Conservation (phyloP, 1,140 invertebrate genomes). For the Druon quercuslanigerum region DNA sequence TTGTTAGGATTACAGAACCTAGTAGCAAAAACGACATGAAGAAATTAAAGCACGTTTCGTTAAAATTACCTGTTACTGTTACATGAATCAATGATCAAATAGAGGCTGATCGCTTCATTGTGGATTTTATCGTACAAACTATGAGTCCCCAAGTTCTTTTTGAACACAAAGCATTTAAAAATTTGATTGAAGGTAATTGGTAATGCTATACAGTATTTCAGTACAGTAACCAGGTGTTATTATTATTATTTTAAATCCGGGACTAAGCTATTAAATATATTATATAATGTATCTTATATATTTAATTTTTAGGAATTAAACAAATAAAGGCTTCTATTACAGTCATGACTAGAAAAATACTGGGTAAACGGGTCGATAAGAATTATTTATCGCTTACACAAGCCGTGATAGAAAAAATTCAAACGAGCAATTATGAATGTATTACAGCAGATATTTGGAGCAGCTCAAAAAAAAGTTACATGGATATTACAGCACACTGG, state of each 20-base stretch:
- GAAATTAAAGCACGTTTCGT: not conserved
- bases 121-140: no score
- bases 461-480: not conserved
- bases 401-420: not conserved
- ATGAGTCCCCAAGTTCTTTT: no score
- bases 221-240: no score
- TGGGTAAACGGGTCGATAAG: not conserved
- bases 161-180: no score
- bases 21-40: not conserved
- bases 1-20: not conserved
- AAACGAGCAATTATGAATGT: not conserved
- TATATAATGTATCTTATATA: not conserved
- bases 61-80: not conserved
- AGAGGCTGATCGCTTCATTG: not conserved
- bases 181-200: no score
- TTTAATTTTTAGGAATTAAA: not conserved
- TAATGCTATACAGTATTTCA: no score
- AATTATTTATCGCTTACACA: not conserved
- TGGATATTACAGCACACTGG: not conserved
- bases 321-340: not conserved
- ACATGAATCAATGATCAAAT: not conserved
- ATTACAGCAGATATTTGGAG: not conserved
- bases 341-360: not conserved
- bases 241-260: no score
- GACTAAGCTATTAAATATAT: no score